Evolutionary conservation across 2,113 vertebrate genomes (phyloP), one percentile per base, ranked within the genome.

Genomic region (Petaurus breviceps): DNA sequence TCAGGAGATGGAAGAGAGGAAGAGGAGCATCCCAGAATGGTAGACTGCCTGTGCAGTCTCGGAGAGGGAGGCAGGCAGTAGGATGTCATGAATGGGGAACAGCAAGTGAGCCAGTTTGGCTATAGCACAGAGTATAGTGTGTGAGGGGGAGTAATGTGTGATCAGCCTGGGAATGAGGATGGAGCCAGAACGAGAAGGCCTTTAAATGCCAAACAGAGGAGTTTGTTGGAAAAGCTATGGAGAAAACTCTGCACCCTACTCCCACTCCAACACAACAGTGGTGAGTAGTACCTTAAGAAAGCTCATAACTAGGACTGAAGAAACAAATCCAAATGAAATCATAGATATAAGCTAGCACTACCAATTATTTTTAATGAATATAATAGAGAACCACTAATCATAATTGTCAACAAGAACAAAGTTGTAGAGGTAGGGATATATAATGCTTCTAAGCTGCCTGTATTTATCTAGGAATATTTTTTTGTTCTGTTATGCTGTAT

Each of bases 321-420:
- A 3, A 51, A 90, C 68, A 97, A 93, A 92, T 77, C 55, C 51
- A 96, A 95, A 37, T 95, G 57, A 97, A 97, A 93, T 31, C 90
- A 97, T 61, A 96, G 92, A 96, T 93, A 52, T 96, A 96, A 95
- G 93, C 37, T 43, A 90, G 90, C 90, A 51, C 77, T 94, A 95
- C 93, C 95, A 94, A 96, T 94, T 97, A 12, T 8, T 90, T 55
- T 26, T 50, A 90, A 90, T 50, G 25, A 90, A 50, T 50, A 90
- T 12, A 96, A 94, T 55, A 3, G 53, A 95, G 50, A 96, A 95
- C 89, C 26, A 93, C 77, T 84, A 96, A 49, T 4, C 93, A 92
- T n/a, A 95, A 95, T 61, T 94, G 94, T 93, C 51, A 84, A 49
- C 51, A 98, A 93, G 91, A 92, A 93, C 28, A 92, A 96, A 94